Base-by-base conservation (phyloP, 2,113 vertebrate species). In the Pardalotus punctatus region DNA sequence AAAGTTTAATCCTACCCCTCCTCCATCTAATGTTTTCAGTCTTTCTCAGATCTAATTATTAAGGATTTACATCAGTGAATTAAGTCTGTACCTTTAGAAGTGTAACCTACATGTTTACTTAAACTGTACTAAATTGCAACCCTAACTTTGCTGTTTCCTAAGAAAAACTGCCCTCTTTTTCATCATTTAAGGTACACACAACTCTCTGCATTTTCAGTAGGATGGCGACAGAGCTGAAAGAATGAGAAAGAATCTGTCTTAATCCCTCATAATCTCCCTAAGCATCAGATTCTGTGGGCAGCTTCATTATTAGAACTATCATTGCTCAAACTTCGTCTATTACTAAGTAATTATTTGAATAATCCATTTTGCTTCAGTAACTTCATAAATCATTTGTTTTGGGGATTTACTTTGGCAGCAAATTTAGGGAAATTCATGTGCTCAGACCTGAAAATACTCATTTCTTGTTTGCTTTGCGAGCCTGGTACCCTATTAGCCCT, bases 321-420 rank as follows among this genome's bases (percentile, higher is more conserved):
- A 86, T 86, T 93, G 86, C 65, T 97, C 88, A 94, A 56, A 82
- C 22, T 97, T 95, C 82, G 84, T 87, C 92, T 77, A 94, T 91
- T 93, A 74, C 61, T 69, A 94, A 85, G 47, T 90, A 96, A 96
- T 96, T 93, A 95, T 97, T 96, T 97, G 64, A 97, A 96, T 96
- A 96, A 95, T 95, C 77, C 72, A 91, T 70, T 96, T 64, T 96
- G 19, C 83, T 70, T 90, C 53, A 58, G n/a, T 74, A 85, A 91
- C n/a, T 92, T 79, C 74, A 58, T 66, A 96, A 97, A 90, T 96
- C 11, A 82, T 89, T 96, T 93, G 80, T 50, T 94, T 96, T 50
- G 38, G 71, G 50, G 43, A 93, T 90, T 82, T 94, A 90, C 73
- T 95, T 91, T 86, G 76, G 71, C 58, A 64, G 22, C 0, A 14